Percentiles rank a stretch among this genome's conserved stretches.
Evolutionary conservation across 2,888 invertebrate genomes (phyloP).

Genomic region (Parapristionchus giblindavisi): DNA sequence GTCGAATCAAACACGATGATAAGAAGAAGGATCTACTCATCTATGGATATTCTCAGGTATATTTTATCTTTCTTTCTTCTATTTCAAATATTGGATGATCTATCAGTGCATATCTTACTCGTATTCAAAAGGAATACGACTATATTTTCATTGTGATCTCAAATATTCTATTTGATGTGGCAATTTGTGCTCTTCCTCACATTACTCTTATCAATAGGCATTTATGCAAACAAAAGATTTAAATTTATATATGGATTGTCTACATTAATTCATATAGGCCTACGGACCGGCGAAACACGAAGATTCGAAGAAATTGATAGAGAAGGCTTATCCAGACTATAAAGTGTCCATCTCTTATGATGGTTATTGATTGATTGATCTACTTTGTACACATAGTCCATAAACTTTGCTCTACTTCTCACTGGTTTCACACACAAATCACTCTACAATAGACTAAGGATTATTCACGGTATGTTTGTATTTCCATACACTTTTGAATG

Average conservation of each 20-base stretch:
- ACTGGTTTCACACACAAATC: neutral
- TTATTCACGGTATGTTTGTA: neutral
- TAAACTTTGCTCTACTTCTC: too few species aligned
- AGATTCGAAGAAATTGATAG: slow-evolving; percentile 24
- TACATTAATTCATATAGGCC: neutral
- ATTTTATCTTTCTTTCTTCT: neutral
- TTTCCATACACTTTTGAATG: neutral
- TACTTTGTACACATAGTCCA: too few species aligned
- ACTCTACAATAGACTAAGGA: neutral
- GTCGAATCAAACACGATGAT: slow-evolving; percentile 86
- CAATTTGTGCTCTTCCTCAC: too few species aligned
- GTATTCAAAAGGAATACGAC: too few species aligned
- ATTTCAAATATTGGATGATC: too few species aligned
- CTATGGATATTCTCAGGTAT: slow-evolving; percentile 88
- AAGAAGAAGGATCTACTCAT: slow-evolving; percentile 83
- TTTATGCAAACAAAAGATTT: too few species aligned
- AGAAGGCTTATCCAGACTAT: slow-evolving; percentile 36
- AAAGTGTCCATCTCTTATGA: slow-evolving; percentile 32
- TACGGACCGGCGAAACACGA: slow-evolving; percentile 39
- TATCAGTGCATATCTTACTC: too few species aligned
- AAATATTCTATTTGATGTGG: too few species aligned
- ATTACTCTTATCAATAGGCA: too few species aligned
- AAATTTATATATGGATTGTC: neutral
- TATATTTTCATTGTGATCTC: too few species aligned
- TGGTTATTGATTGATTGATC: slow-evolving; percentile 34